These are phyloP conservation scores for Acrossocheilus fasciatus DNA, from an alignment of 2,797 vertebrate species.

Conservation along the genomic window DNA sequence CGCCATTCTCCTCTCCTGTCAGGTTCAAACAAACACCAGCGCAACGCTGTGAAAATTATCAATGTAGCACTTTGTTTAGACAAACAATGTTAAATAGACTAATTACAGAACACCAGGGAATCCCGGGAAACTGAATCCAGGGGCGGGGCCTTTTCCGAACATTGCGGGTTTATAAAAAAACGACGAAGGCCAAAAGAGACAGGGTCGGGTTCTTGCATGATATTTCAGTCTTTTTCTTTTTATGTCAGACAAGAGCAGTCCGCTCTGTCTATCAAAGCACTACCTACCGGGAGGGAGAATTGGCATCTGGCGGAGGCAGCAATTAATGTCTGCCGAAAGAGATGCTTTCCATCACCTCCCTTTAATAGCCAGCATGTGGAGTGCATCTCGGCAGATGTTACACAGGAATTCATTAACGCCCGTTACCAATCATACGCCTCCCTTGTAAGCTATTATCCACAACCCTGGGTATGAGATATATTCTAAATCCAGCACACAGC, in stretches of 20 bases:
- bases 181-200: conserved; percentile 5
- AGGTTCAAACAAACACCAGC: conserved; percentile 44
- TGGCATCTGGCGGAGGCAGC: conserved; percentile 72
- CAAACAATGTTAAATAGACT: conserved; percentile 57
- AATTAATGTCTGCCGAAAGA: conserved; percentile 73
- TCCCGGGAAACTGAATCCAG: neutral
- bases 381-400: conserved; percentile 76
- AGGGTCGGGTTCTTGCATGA: conserved; percentile 30
- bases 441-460: conserved; percentile 73
- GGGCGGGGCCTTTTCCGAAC: neutral
- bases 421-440: conserved; percentile 69
- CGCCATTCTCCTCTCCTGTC: conserved; percentile 44
- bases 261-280: conserved; percentile 64
- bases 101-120: conserved; percentile 54
- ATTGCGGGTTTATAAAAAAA: neutral
- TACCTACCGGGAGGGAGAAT: conserved; percentile 65
- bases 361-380: conserved; percentile 75
- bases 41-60: conserved; percentile 59
- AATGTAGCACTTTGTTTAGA: conserved; percentile 56
- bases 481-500: conserved; percentile 58
- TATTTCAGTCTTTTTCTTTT: conserved; percentile 47
- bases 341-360: conserved; percentile 72
- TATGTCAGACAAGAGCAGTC: conserved; percentile 67
- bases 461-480: conserved; percentile 57
- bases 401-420: conserved; percentile 73